Conservation (phyloP, 2,797 vertebrate genomes). For the Acanthurus tractus region DNA sequence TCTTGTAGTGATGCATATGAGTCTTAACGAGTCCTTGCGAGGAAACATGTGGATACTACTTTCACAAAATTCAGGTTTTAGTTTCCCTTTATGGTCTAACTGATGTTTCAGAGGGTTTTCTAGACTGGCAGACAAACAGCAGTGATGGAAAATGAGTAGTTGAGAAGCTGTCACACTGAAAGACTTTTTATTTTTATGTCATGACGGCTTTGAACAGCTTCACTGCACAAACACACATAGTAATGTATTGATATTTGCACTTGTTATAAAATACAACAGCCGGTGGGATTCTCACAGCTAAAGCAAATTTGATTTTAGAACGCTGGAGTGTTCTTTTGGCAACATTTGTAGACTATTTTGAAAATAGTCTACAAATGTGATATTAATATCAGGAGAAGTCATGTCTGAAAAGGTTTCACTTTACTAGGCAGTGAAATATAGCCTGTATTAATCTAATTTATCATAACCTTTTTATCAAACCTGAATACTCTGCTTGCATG, state of each 20-base stretch:
- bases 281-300: background rate
- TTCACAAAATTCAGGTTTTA: background rate
- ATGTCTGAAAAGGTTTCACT: background rate
- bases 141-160: too few species aligned
- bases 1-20: background rate
- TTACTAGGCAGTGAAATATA: background rate
- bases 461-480: background rate
- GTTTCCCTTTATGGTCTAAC: background rate
- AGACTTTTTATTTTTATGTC: background rate
- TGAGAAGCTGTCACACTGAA: too few species aligned
- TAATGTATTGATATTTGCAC: background rate
- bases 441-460: background rate
- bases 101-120: background rate
- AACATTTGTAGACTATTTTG: background rate
- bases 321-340: background rate
- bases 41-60: background rate
- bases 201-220: slow-evolving; percentile 5
- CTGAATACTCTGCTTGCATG: background rate
- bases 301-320: background rate
- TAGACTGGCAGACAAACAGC: background rate
- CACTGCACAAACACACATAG: slow-evolving; percentile 1
- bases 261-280: background rate
- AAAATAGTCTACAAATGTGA: background rate
- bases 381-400: background rate
- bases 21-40: background rate